These are phyloP conservation scores for Myotis planiceps DNA, from an alignment of 2,797 vertebrate species.

Conservation along the genomic window DNA sequence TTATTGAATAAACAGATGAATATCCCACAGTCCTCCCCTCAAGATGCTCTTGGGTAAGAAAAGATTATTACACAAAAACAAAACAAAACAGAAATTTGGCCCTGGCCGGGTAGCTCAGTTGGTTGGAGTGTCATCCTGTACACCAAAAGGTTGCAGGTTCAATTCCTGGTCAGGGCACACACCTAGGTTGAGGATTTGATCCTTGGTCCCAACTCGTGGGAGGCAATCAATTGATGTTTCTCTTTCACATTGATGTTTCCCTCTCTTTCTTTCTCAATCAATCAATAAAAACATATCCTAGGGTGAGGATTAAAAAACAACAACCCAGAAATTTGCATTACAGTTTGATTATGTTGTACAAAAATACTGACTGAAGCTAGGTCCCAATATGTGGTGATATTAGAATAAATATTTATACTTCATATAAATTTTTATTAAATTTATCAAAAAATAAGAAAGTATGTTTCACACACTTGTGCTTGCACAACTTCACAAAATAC, in stretches of 20 bases:
- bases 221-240: not conserved
- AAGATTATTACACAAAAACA: not conserved
- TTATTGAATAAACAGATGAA: not conserved
- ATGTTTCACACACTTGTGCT: not conserved
- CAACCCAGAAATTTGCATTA: not conserved
- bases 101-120: not conserved
- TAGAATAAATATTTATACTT: not conserved
- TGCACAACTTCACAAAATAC: not conserved
- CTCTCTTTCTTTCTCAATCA: not conserved
- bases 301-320: not conserved
- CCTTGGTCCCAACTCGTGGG: no score
- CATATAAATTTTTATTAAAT: not conserved
- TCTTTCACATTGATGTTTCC: not conserved
- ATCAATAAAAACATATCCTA: not conserved
- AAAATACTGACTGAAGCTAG: not conserved
- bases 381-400: not conserved
- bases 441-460: not conserved
- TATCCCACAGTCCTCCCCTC: not conserved
- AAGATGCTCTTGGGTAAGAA: not conserved
- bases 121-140: not conserved
- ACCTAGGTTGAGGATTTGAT: not conserved
- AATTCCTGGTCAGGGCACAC: not conserved
- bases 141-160: not conserved
- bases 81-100: not conserved
- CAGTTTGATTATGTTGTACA: not conserved